Evolutionary conservation across 2,797 vertebrate genomes (phyloP), one percentile per base, ranked within the genome.

Genomic region (Hipposideros larvatus): DNA sequence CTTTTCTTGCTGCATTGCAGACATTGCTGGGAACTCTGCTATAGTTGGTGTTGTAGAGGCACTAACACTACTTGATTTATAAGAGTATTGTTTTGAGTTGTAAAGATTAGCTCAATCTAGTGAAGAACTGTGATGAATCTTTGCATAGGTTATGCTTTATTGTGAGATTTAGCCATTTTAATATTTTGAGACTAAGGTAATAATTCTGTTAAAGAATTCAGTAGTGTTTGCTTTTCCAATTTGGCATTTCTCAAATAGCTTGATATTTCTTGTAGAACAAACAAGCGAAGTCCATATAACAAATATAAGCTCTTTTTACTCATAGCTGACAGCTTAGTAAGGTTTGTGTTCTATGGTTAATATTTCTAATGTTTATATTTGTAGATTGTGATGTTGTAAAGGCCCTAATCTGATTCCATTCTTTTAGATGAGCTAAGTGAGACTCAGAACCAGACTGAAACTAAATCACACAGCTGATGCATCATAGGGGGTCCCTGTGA

Each of bases 251-350:
- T 93, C 63, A 87, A 95, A 93, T 34, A 48, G 51, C 14, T 83
- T 89, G 68, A 53, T 94, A 73, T 57, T 89, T 94, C 92, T 92
- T 82, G 8, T 82, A 70, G 90, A 96, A 87, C 84, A 73, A 90
- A 57, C 34, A 80, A 87, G 41, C 66, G 43, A 93, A 70, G 8
- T 82, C 73, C 34, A 94, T 73, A 37, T 66, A 96, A 61, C 21
- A 87, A 28, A 87, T 83, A 63, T 95, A 91, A 89, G 21, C 51
- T 80, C 22, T 84, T 82, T 82, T 78, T 82, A 86, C 68, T 91
- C 22, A 41, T 21, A 77, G 16, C 31, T 90, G 86, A 89, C 48
- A 88, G 43, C 21, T 82, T 77, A 89, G 4, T 87, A 79, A 71
- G 53, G 13, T 83, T 86, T 70, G 15, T 87, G 24, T 91, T 93